A percentile compares a stretch with the other conserved stretches of the same genome.
Conservation (phyloP, 2,888 invertebrate species). For the Tryphoninae sp. region DNA sequence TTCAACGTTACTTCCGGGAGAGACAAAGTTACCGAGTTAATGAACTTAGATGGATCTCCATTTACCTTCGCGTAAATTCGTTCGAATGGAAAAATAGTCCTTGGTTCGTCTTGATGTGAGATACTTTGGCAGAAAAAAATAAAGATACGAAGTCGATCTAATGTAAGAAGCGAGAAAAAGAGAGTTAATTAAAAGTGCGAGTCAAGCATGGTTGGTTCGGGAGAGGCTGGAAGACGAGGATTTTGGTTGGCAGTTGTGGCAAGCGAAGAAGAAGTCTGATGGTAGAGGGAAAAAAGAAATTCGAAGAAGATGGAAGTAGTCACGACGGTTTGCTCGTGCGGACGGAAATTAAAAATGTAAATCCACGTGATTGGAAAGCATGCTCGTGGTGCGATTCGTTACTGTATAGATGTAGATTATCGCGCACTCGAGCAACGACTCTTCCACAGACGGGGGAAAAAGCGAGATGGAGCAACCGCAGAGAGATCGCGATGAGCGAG, state of each 20-base stretch:
- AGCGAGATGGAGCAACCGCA: slow-evolving; percentile 50
- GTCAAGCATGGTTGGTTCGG: slow-evolving; percentile 50
- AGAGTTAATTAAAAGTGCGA: slow-evolving; percentile 76
- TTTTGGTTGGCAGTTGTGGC: slow-evolving; percentile 44
- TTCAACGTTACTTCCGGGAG: no score
- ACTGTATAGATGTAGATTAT: slow-evolving; percentile 25
- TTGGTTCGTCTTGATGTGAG: slow-evolving; percentile 57
- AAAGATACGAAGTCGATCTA: slow-evolving; percentile 68
- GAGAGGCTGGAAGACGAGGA: slow-evolving; percentile 28
- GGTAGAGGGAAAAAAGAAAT: slow-evolving; percentile 40
- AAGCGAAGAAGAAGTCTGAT: slow-evolving; percentile 40
- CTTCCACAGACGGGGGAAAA: slow-evolving; percentile 20
- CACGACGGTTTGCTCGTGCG: slow-evolving; percentile 47
- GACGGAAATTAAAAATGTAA: slow-evolving; percentile 78
- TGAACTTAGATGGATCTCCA: no score
- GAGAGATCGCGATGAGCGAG: slow-evolving; percentile 43
- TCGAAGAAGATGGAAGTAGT: slow-evolving; percentile 35
- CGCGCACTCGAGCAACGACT: slow-evolving; percentile 5
- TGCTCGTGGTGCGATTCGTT: slow-evolving; percentile 37
- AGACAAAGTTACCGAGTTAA: no score
- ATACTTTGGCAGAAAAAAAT: slow-evolving; percentile 45
- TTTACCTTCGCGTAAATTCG: no score
- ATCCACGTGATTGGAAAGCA: slow-evolving; percentile 74
- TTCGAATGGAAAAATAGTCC: slow-evolving; percentile 70
- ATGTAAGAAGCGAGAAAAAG: slow-evolving; percentile 72